Conservation (phyloP, 2,113 vertebrate genomes). For the Otus sunia region DNA sequence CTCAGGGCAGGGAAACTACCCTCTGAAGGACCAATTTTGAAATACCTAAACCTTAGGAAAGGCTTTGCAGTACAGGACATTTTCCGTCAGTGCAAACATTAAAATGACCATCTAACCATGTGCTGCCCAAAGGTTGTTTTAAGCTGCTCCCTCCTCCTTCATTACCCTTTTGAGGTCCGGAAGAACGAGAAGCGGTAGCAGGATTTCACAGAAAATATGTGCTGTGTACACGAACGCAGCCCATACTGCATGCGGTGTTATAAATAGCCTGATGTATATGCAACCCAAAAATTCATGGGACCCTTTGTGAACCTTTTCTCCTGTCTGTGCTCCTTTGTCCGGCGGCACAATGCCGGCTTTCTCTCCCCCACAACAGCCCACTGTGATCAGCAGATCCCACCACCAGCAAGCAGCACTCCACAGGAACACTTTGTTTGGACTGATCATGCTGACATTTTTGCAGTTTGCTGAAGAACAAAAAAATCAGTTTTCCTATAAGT, state of each 20-base stretch:
- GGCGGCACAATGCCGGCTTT: constrained; percentile 39
- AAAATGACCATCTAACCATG: background rate
- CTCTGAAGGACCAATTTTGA: background rate
- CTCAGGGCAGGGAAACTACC: background rate
- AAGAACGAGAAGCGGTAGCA: background rate
- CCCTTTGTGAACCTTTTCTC: constrained; percentile 24
- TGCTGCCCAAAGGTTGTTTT: background rate
- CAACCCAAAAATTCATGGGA: constrained; percentile 17
- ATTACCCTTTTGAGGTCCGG: background rate
- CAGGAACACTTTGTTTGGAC: constrained; percentile 9
- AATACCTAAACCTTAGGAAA: background rate
- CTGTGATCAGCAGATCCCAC: constrained; percentile 20
- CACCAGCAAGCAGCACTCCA: background rate
- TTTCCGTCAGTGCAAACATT: background rate
- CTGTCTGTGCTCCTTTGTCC: constrained; percentile 7
- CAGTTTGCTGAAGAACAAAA: constrained; percentile 2
- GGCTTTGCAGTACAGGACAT: background rate
- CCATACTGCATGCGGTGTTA: background rate
- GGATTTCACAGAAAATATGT: no score
- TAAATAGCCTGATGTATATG: background rate
- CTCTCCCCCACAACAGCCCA: constrained; percentile 48
- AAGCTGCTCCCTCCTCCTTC: background rate
- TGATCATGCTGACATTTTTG: background rate
- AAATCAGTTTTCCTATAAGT: constrained; percentile 1
- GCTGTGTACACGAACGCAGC: background rate